These are phyloP conservation scores for Amblyjoppa fuscipennis DNA, from an alignment of 2,888 invertebrate species.

Conservation along the genomic window DNA sequence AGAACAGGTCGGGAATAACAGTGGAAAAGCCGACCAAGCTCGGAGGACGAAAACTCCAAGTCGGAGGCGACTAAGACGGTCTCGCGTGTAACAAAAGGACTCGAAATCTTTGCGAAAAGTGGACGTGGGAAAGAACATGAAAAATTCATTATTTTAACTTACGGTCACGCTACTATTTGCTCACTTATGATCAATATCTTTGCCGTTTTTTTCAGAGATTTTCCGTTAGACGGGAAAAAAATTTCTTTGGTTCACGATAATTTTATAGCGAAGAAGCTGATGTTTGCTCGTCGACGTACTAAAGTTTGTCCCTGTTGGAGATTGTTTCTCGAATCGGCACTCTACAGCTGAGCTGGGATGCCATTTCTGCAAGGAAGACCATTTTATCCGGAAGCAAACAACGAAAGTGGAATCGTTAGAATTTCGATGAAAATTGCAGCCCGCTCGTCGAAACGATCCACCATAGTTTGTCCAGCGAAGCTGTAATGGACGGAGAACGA, in stretches of 20 bases:
- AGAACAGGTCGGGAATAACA: conserved; percentile 28
- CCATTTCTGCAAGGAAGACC: background rate
- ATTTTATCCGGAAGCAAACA: conserved; percentile 17
- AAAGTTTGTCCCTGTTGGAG: background rate
- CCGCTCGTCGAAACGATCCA: background rate
- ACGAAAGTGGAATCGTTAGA: conserved; percentile 25
- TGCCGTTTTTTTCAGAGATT: background rate
- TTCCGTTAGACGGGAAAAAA: background rate
- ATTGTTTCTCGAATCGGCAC: background rate
- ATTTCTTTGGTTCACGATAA: background rate
- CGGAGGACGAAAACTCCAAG: conserved; percentile 26
- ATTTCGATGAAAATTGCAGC: conserved; percentile 6
- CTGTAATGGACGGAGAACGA: conserved; percentile 11
- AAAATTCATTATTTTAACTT: background rate
- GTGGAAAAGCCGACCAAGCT: conserved; percentile 1
- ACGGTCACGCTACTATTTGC: background rate
- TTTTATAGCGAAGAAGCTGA: no score
- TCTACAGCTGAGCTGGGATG: background rate
- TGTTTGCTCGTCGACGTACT: no score
- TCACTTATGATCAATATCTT: background rate
- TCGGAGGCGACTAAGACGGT: background rate
- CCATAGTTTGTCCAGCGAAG: conserved; percentile 6
- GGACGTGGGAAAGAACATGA: background rate
- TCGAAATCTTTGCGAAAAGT: conserved; percentile 1
- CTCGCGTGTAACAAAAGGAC: conserved; percentile 13